Evolutionary conservation across 2,888 invertebrate genomes (phyloP).

Genomic region (Carpatolechia fugitivella): DNA sequence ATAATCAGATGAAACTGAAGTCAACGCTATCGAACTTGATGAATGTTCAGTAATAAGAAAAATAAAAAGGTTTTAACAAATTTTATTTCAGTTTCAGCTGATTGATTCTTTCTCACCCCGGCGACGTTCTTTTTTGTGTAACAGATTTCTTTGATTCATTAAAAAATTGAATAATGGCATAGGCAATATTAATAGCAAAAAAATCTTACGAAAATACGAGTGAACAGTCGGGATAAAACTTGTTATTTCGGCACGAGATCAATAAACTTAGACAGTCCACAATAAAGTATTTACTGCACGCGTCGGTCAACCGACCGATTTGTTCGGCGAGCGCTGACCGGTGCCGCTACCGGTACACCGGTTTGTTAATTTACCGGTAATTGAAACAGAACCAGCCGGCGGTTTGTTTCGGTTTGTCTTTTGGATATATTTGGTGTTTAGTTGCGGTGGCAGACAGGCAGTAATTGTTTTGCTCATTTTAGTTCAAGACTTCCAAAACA

Average conservation of each 20-base stretch:
- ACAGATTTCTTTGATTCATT: too few species aligned
- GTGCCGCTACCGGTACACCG: slow-evolving; percentile 16
- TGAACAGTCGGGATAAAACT: too few species aligned
- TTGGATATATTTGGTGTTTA: background rate
- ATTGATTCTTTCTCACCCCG: background rate
- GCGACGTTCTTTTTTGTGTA: slow-evolving; percentile 11
- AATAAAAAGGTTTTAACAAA: too few species aligned
- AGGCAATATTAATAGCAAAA: too few species aligned
- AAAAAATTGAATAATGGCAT: too few species aligned
- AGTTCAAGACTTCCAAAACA: too few species aligned
- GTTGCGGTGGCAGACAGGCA: background rate
- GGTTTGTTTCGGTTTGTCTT: slow-evolving; percentile 37
- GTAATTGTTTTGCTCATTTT: background rate
- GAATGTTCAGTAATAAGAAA: too few species aligned
- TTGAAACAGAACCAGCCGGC: slow-evolving; percentile 52
- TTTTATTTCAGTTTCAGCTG: background rate
- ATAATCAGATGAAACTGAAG: too few species aligned
- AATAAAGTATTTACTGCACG: slow-evolving; percentile 3
- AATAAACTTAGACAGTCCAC: slow-evolving; percentile 5
- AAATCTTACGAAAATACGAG: too few species aligned
- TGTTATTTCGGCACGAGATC: background rate
- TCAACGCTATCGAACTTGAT: too few species aligned
- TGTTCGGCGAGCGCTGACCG: background rate
- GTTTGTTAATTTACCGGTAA: slow-evolving; percentile 53
- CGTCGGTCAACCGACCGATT: background rate